Evolutionary conservation across 1,140 invertebrate genomes (phyloP).

Genomic region (Megalonaias nervosa): DNA sequence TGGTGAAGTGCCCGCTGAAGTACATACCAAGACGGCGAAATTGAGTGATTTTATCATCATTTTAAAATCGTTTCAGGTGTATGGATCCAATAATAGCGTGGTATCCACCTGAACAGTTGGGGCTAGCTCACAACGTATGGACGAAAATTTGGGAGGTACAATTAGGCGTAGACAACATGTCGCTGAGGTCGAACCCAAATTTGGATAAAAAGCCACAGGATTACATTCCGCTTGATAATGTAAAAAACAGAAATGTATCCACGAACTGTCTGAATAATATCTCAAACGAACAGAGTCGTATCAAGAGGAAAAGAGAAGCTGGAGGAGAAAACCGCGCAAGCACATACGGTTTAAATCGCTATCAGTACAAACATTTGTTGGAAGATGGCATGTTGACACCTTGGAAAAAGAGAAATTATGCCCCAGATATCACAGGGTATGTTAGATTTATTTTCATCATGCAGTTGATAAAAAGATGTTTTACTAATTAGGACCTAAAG

Average conservation of each 20-base stretch:
- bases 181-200: slow-evolving; percentile 71
- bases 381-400: slow-evolving; percentile 88
- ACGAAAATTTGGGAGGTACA: slow-evolving; percentile 92
- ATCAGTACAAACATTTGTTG: slow-evolving; percentile 82
- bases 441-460: slow-evolving; percentile 16
- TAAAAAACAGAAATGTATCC: slow-evolving; percentile 64
- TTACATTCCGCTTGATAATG: slow-evolving; percentile 70
- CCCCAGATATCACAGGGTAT: slow-evolving; percentile 58
- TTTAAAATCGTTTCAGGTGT: slow-evolving; percentile 36
- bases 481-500: too few species aligned
- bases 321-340: slow-evolving; percentile 85
- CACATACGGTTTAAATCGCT: slow-evolving; percentile 88
- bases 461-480: slow-evolving; percentile 2
- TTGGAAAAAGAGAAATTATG: slow-evolving; percentile 80
- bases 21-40: slow-evolving; percentile 8
- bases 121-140: slow-evolving; percentile 94
- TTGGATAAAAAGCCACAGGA: slow-evolving; percentile 75
- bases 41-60: slow-evolving; percentile 12
- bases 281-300: slow-evolving; percentile 53
- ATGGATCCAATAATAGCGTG: slow-evolving; percentile 98
- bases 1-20: too few species aligned
- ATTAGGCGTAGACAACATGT: slow-evolving; percentile 79
- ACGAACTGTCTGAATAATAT: slow-evolving; percentile 52
- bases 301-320: slow-evolving; percentile 77
- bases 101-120: slow-evolving; percentile 97